Evolutionary conservation across 2,113 vertebrate genomes (phyloP), one percentile per base, ranked within the genome.

Genomic region (Peromyscus leucopus): DNA sequence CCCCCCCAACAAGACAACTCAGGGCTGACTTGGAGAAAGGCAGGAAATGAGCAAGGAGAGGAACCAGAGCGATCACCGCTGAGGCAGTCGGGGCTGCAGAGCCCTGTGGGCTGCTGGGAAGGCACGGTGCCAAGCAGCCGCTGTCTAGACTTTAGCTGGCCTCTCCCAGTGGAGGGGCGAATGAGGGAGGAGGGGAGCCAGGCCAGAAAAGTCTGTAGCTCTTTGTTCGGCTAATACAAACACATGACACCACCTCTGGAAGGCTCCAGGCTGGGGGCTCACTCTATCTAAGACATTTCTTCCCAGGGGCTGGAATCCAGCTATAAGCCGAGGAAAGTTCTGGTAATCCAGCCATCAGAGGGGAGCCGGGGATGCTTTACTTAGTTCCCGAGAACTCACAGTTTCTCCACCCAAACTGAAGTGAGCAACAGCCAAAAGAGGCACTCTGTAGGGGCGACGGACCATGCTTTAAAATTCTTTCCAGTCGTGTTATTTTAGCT

Each of bases 81-180:
- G 90, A 95, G 92, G 42, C 69, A 92, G 80, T 51, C 76, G 51
- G 95, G 82, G 57, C 93, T 48, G 76, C 90, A 93, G 88, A 91
- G 72, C 92, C 15, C 57, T 12, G 82, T 4, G 2, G 91, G 83
- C 26, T 78, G 80, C 95, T 61, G 59, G 69, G 86, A 79, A 95
- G 97, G 97, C 97, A 2, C 1, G 0, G 74, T 75, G 97, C 98
- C 97, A 97, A 96, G 97, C 94, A 97, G 97, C 96, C 97, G 95
- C 94, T 96, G 98, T 98, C 98, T 98, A 98, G 97, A 98, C 97
- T 74, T 88, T 90, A 91, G 82, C 97, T 16, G 42, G 97, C 96
- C 97, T 97, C 98, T 98, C 95, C 46, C 93, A 80, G 76, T 9
- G 1, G 89, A 96, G 78, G 4, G 48, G 89, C 9, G 2, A 17